A percentile compares a stretch with the other conserved stretches of the same genome.
These are phyloP conservation scores for Eupeodes luniger DNA, from an alignment of 2,888 invertebrate genomes.

Conservation along the genomic window DNA sequence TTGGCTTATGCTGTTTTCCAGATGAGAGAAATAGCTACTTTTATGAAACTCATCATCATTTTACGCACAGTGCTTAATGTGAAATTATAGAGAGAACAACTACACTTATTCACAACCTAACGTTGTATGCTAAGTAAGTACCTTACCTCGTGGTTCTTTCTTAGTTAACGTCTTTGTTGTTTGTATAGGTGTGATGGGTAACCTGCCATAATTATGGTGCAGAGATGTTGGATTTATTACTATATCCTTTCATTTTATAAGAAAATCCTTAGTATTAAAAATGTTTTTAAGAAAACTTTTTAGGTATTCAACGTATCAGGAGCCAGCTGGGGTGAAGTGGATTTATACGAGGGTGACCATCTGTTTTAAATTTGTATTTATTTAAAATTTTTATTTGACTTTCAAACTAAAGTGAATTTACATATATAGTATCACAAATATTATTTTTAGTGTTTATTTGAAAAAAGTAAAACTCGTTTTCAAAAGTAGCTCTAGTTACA, in stretches of 20 bases:
- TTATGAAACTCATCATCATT: conserved; percentile 61
- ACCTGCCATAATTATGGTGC: conserved; percentile 49
- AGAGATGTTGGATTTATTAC: conserved; percentile 62
- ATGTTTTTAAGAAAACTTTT: conserved; percentile 18
- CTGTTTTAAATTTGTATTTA: no score
- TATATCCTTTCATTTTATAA: conserved; percentile 30
- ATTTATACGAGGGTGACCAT: neutral
- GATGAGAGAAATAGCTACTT: conserved; percentile 15
- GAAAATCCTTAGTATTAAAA: conserved; percentile 32
- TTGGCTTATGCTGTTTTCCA: neutral
- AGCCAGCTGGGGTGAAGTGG: neutral
- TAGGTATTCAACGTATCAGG: neutral
- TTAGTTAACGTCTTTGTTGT: neutral
- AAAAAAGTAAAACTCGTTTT: no score
- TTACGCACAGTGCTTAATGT: conserved; percentile 42
- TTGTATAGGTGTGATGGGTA: conserved; percentile 19
- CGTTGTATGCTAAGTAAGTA: neutral
- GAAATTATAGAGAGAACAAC: neutral
- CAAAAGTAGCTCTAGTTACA: no score
- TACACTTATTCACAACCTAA: neutral
- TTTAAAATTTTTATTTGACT: no score
- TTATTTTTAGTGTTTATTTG: no score
- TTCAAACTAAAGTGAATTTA: no score
- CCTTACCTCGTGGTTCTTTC: neutral
- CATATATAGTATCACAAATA: no score